Evolutionary conservation across 2,797 vertebrate species (phyloP).

Genomic region (Premnoplex brunnescens): DNA sequence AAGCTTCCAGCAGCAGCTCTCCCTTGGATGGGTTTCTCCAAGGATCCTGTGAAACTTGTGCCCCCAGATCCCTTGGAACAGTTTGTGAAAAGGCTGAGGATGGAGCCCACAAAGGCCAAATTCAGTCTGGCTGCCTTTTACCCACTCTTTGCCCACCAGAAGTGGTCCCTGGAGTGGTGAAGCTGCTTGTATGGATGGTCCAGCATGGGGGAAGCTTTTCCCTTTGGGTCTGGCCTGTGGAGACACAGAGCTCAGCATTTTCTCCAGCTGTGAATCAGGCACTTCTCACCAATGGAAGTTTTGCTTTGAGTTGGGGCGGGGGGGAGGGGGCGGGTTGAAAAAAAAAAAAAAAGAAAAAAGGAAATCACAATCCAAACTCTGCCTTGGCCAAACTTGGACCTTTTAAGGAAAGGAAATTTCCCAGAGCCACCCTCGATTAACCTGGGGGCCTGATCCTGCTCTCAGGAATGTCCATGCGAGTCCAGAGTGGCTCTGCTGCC

Average conservation of each 20-base stretch:
- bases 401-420: conserved; percentile 64
- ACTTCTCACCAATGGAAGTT: background rate
- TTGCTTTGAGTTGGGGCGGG: background rate
- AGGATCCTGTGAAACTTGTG: background rate
- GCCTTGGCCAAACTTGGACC: conserved; percentile 35
- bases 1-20: background rate
- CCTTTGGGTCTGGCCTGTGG: background rate
- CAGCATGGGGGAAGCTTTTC: background rate
- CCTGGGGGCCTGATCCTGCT: conserved; percentile 37
- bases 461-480: conserved; percentile 1
- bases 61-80: background rate
- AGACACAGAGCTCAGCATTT: background rate
- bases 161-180: background rate
- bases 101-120: background rate
- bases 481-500: background rate
- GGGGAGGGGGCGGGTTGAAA: background rate
- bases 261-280: background rate
- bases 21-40: background rate
- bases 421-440: conserved; percentile 47
- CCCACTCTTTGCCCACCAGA: background rate
- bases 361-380: conserved; percentile 22
- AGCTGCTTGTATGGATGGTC: background rate
- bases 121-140: background rate
- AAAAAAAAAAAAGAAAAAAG: background rate
- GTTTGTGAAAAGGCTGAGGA: background rate